These are phyloP conservation scores for Cetonia aurata DNA, from an alignment of 2,888 invertebrate species.

Conservation along the genomic window DNA sequence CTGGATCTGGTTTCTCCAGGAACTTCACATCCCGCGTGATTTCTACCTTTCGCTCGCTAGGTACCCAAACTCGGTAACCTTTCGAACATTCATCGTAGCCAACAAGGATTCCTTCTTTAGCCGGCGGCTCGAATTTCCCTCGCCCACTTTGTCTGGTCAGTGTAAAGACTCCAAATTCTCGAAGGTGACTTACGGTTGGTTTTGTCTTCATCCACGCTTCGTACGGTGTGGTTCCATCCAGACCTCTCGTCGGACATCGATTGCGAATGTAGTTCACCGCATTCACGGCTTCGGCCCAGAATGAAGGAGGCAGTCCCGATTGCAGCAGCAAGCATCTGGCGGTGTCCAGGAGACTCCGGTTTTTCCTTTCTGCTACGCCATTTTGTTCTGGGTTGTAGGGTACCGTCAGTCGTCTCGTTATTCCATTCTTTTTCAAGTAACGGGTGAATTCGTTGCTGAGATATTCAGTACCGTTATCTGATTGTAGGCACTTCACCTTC, in stretches of 20 bases:
- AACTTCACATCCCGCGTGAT: too few species aligned
- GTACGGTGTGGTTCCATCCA: conserved; percentile 47
- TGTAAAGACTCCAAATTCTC: too few species aligned
- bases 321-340: conserved; percentile 56
- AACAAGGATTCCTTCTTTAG: too few species aligned
- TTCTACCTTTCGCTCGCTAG: too few species aligned
- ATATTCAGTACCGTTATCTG: conserved; percentile 52
- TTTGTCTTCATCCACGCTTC: too few species aligned
- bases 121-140: too few species aligned
- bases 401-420: conserved; percentile 46
- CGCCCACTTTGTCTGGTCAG: too few species aligned
- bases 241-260: conserved; percentile 53
- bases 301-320: too few species aligned
- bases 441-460: conserved; percentile 44
- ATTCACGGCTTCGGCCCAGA: conserved; percentile 59
- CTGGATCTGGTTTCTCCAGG: too few species aligned
- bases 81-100: too few species aligned
- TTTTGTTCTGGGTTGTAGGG: conserved; percentile 45
- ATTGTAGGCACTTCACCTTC: conserved; percentile 46
- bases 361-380: conserved; percentile 46
- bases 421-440: conserved; percentile 46
- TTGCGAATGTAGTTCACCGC: conserved; percentile 58
- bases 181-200: too few species aligned
- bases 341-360: conserved; percentile 56
- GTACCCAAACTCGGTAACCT: too few species aligned